phyloP scores from a whole-genome alignment of 2,888 invertebrate genomes.

The Gasteruption jaculator region DNA sequence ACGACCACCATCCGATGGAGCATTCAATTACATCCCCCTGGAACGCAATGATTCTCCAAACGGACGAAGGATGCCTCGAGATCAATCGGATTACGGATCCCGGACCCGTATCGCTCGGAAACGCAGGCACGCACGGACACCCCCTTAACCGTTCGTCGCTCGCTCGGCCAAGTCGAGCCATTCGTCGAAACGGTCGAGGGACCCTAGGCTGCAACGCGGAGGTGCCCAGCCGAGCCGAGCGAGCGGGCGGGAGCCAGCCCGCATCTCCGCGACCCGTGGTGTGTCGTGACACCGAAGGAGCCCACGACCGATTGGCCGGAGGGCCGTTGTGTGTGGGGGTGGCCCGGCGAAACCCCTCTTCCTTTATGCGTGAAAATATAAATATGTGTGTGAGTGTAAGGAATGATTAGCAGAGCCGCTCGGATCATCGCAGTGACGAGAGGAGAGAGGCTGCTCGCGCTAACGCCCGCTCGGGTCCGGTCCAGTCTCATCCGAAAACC shows the following conservation, averaged over 20 bases:
- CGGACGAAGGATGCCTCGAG: no score
- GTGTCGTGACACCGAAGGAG: not conserved
- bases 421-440: slow-evolving; percentile 35
- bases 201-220: no score
- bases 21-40: no score
- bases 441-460: slow-evolving; percentile 10
- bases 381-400: slow-evolving; percentile 46
- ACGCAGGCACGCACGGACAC: no score
- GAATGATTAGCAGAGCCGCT: slow-evolving; percentile 44
- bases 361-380: slow-evolving; percentile 51
- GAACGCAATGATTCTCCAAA: no score
- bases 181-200: no score
- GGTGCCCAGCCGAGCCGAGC: no score
- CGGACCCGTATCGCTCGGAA: no score
- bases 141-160: no score
- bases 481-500: slow-evolving; percentile 40
- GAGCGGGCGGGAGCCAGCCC: not conserved
- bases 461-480: slow-evolving; percentile 24
- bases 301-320: slow-evolving; percentile 36
- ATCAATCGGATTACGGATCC: no score
- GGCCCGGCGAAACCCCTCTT: slow-evolving; percentile 33
- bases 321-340: slow-evolving; percentile 38
- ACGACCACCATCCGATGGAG: no score
- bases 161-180: no score
- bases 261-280: slow-evolving; percentile 5